These are phyloP conservation scores for Rhinichthys osculus DNA, from an alignment of 2,797 vertebrate species.

Conservation along the genomic window DNA sequence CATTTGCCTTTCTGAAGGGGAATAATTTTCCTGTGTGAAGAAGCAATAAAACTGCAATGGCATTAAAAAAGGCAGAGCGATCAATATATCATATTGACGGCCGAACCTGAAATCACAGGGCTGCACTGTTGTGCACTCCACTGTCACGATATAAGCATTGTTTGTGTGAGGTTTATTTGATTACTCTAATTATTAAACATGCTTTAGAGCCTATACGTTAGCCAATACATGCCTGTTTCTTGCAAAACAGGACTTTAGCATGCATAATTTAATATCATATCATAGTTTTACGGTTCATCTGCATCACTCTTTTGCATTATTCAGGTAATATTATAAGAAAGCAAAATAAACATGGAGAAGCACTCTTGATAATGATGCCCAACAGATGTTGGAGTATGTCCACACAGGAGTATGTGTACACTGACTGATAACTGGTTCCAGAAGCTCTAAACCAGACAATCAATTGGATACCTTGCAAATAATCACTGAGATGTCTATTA, in stretches of 20 bases:
- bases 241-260: constrained; percentile 32
- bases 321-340: background rate
- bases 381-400: background rate
- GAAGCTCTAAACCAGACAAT: background rate
- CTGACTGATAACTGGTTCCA: background rate
- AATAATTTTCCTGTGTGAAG: constrained; percentile 65
- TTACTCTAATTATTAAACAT: constrained; percentile 67
- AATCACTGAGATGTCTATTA: background rate
- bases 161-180: constrained; percentile 64
- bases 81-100: constrained; percentile 73
- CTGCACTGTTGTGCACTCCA: constrained; percentile 39
- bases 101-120: constrained; percentile 53
- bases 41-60: constrained; percentile 77
- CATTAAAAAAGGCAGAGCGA: constrained; percentile 68
- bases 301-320: constrained; percentile 3
- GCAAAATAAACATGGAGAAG: background rate
- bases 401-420: background rate
- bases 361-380: background rate
- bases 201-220: constrained; percentile 51
- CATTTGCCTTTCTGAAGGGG: constrained; percentile 64
- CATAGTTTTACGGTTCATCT: background rate
- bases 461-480: background rate
- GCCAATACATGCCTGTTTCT: constrained; percentile 32
- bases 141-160: constrained; percentile 50
- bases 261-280: constrained; percentile 53